Evolutionary conservation across 1,140 invertebrate species (phyloP).

Genomic region (Drosophila bipectinata): DNA sequence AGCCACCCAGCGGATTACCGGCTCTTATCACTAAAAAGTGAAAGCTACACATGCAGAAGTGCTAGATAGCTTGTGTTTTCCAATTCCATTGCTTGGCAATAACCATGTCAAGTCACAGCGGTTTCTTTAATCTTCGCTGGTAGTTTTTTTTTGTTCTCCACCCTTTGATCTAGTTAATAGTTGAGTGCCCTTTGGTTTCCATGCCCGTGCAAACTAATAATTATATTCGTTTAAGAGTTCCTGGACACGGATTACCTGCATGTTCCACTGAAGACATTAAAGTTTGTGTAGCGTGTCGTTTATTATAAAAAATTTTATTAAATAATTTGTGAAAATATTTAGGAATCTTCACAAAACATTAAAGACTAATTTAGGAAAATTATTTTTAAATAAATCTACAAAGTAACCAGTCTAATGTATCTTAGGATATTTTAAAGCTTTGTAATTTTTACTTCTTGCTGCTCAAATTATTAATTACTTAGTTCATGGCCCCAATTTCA

Average conservation of each 20-base stretch:
- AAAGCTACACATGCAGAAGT: constrained; percentile 17
- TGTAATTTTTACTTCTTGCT: too few relatives aligned
- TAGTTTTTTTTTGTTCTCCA: not conserved
- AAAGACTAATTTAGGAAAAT: too few relatives aligned
- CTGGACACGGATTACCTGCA: not conserved
- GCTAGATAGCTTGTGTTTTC: not conserved
- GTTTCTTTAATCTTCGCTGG: not conserved
- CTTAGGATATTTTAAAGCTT: too few relatives aligned
- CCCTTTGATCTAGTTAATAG: not conserved
- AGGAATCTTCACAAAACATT: too few relatives aligned
- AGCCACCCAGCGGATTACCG: not conserved
- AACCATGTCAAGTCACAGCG: not conserved
- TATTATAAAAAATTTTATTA: too few relatives aligned
- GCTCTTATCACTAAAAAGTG: constrained; percentile 18
- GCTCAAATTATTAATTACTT: not conserved
- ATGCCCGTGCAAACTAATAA: not conserved
- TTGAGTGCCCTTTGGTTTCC: not conserved
- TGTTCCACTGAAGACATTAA: not conserved
- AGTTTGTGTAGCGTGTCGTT: too few relatives aligned
- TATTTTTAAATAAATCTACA: too few relatives aligned
- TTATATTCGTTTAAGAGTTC: not conserved
- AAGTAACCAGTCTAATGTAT: too few relatives aligned
- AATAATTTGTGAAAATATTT: too few relatives aligned
- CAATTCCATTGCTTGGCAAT: not conserved
- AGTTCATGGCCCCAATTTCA: too few relatives aligned